Base-by-base conservation (phyloP, 2,797 vertebrate genomes). In the Sebastes goodei region DNA sequence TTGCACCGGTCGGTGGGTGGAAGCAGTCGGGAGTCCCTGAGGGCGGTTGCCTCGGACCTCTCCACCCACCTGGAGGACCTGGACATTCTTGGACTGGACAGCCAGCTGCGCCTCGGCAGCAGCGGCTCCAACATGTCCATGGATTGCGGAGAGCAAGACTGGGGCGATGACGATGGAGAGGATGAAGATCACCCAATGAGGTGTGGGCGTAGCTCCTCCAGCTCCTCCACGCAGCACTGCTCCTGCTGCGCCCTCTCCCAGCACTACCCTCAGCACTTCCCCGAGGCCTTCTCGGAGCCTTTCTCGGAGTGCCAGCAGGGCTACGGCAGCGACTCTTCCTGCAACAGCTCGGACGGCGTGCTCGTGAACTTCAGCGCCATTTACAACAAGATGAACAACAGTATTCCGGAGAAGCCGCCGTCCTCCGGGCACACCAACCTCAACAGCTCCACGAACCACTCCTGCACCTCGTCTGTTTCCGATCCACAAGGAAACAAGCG, bases 291-390 rank as follows among this genome's bases (percentile, higher is more conserved):
- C 75, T 14, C 86, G 0, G 91, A 94, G 73, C 70, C 89, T 0
- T 93, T 93, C 72, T 95, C 96, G 0, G 97, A 98, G 85, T 96
- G 97, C 79, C 97, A 96, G 84, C 97, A 95, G 81, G 97, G 96
- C 74, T 98, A 97, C 2, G 93, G 96, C 86, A 99, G 97, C 8
- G 98, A 99, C 94, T 99, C 97, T 0, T 99, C 98, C 32, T 99
- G 97, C 94, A 99, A 98, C 94, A 99, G 98, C 84, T 99, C 98
- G 0, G 97, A 99, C 0, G 98, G 98, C 0, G 97, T 99, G 32
- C 96, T 99, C 12, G 97, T 99, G 81, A 99, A 97, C 87, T 98
- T 99, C 95, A 99, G 97, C n/a, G 93, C 98, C 72, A 98, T 99
- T 78, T 99, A 97, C 95, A 97, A 96, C 93, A 98, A 98, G 87